Evolutionary conservation across 2,113 vertebrate genomes (phyloP).

Genomic region (Hymenochirus boettgeri): DNA sequence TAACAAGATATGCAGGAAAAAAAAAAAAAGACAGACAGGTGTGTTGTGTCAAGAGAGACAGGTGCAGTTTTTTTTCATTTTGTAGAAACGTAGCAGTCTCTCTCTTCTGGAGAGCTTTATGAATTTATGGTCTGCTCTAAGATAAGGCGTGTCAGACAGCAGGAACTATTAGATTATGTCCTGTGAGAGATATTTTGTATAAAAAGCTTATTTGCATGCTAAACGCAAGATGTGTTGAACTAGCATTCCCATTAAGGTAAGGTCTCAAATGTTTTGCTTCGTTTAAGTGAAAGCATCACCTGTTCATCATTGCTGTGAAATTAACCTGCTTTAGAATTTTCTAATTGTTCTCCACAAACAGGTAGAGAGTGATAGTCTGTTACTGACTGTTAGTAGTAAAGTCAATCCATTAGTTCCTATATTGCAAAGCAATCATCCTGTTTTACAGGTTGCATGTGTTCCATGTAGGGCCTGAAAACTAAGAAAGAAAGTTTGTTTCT

Average conservation of each 20-base stretch:
- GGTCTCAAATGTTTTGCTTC: no score
- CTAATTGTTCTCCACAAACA: no score
- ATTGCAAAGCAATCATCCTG: no score
- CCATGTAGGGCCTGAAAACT: no score
- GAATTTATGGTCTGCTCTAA: conserved; percentile 55
- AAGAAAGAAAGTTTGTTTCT: no score
- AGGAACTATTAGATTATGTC: conserved; percentile 41
- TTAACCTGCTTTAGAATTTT: no score
- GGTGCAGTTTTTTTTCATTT: conserved; percentile 69
- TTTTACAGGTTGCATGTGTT: no score
- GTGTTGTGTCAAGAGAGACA: conserved; percentile 77
- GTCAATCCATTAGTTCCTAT: no score
- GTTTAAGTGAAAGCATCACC: no score
- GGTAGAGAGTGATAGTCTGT: no score
- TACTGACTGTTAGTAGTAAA: no score
- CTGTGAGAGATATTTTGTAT: conserved; percentile 38
- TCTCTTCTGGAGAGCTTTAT: conserved; percentile 58
- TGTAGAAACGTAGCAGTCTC: conserved; percentile 56
- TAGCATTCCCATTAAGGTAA: neutral
- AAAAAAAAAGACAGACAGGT: conserved; percentile 66
- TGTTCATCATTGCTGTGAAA: no score
- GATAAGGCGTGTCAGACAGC: conserved; percentile 45
- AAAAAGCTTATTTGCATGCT: conserved; percentile 30
- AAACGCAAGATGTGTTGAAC: conserved; percentile 27
- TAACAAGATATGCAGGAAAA: conserved; percentile 54